phyloP scores from a whole-genome alignment of 1,140 invertebrate species.

The Dinoponera quadriceps region DNA sequence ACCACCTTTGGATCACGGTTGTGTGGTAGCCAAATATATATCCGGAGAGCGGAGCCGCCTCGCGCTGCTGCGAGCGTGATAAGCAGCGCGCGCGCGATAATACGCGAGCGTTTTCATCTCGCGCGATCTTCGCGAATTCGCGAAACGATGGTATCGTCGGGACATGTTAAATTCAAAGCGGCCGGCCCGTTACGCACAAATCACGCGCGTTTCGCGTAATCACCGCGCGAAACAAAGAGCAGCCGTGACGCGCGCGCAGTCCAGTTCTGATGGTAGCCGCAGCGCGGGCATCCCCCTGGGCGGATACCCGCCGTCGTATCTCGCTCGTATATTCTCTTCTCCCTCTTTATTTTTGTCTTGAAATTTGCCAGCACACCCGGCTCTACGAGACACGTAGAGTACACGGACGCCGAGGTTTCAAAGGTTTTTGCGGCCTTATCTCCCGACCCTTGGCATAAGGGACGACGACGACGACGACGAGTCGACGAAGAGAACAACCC shows the following conservation, averaged over 20 bases:
- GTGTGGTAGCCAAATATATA: slow-evolving; percentile 36
- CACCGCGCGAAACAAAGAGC: slow-evolving; percentile 10
- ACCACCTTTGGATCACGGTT: slow-evolving; percentile 55
- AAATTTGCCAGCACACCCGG: slow-evolving; percentile 34
- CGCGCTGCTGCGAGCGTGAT: too few relatives aligned
- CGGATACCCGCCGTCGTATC: slow-evolving; percentile 23
- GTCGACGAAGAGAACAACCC: slow-evolving; percentile 79
- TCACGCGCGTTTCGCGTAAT: slow-evolving; percentile 18
- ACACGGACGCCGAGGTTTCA: slow-evolving; percentile 69
- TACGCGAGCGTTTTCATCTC: neutral
- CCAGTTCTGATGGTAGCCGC: slow-evolving; percentile 38
- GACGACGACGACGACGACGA: slow-evolving; percentile 67
- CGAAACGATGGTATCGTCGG: neutral
- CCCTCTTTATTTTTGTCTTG: too few relatives aligned
- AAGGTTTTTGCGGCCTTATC: slow-evolving; percentile 77
- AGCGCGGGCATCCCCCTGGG: slow-evolving; percentile 18
- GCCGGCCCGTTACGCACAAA: neutral
- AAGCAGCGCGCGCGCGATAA: too few relatives aligned
- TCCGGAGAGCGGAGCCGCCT: too few relatives aligned
- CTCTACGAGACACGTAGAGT: slow-evolving; percentile 64
- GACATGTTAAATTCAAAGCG: neutral
- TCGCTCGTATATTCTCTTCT: slow-evolving; percentile 35
- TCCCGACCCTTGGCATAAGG: slow-evolving; percentile 61
- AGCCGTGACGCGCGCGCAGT: slow-evolving; percentile 6
- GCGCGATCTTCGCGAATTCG: neutral